phyloP scores from a whole-genome alignment of 2,888 invertebrate genomes.

The Idaea aversata region DNA sequence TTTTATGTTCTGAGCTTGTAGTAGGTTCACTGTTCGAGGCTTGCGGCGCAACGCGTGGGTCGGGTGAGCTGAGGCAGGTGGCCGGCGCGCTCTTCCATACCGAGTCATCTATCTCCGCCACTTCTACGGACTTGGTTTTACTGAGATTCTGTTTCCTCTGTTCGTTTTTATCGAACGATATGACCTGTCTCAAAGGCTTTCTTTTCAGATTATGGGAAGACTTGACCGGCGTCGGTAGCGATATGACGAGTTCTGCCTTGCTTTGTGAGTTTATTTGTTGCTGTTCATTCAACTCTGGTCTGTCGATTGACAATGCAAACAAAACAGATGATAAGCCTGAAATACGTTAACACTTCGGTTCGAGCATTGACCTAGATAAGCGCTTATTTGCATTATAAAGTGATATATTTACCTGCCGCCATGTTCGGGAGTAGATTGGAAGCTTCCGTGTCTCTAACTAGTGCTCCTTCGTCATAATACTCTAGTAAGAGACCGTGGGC shows the following conservation, averaged over 20 bases:
- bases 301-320: slow-evolving; percentile 96
- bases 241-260: slow-evolving; percentile 85
- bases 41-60: slow-evolving; percentile 54
- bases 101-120: slow-evolving; percentile 38
- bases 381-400: slow-evolving; percentile 14
- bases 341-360: slow-evolving; percentile 37
- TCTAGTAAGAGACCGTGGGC: slow-evolving; percentile 83
- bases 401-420: slow-evolving; percentile 84
- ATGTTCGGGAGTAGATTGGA: slow-evolving; percentile 90
- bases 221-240: slow-evolving; percentile 82
- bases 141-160: slow-evolving; percentile 38
- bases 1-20: slow-evolving; percentile 67
- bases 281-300: slow-evolving; percentile 86
- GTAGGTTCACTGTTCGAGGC: slow-evolving; percentile 69
- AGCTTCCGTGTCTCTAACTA: slow-evolving; percentile 89
- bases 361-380: slow-evolving; percentile 19
- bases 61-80: slow-evolving; percentile 82
- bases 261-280: slow-evolving; percentile 70
- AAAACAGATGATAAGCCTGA: slow-evolving; percentile 92
- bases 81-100: slow-evolving; percentile 81
- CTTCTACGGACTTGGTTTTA: slow-evolving; percentile 34
- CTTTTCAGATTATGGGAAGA: slow-evolving; percentile 61
- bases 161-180: slow-evolving; percentile 73
- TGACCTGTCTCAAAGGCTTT: slow-evolving; percentile 71
- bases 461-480: slow-evolving; percentile 93